Evolutionary conservation across 2,888 invertebrate genomes (phyloP).

Genomic region (Oegoconia quadripuncta): DNA sequence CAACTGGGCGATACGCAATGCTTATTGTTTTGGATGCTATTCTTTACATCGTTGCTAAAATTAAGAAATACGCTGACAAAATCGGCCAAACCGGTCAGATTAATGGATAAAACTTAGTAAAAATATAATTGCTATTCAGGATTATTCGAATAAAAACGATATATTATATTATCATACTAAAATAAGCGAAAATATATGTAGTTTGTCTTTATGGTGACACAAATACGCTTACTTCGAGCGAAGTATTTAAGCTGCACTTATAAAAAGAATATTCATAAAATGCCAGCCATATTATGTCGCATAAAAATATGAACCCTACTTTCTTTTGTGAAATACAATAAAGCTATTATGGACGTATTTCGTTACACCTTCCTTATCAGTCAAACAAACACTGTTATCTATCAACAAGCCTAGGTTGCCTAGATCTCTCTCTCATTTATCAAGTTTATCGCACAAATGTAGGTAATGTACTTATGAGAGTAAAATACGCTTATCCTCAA

Average conservation of each 20-base stretch:
- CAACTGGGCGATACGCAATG: constrained; percentile 52
- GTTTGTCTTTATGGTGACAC: background rate
- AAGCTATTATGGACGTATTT: too few species aligned
- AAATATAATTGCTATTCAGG: too few species aligned
- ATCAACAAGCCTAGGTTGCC: constrained; percentile 36
- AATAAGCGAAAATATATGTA: too few species aligned
- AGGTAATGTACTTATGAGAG: constrained; percentile 2
- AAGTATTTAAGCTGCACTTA: constrained; percentile 6
- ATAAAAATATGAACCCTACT: too few species aligned
- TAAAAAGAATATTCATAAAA: too few species aligned
- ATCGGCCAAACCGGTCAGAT: constrained; percentile 1
- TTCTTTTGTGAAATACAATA: too few species aligned
- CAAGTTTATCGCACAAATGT: constrained; percentile 15
- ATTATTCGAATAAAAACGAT: too few species aligned
- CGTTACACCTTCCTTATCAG: constrained; percentile 38
- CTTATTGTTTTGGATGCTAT: constrained; percentile 32
- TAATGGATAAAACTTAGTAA: too few species aligned
- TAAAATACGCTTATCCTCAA: background rate
- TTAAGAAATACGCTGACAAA: too few species aligned
- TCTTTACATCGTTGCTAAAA: constrained; percentile 9
- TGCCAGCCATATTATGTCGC: too few species aligned
- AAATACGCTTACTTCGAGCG: background rate
- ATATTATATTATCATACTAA: too few species aligned
- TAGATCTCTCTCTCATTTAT: constrained; percentile 29
- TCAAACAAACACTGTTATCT: constrained; percentile 42